Conservation (phyloP, 2,113 vertebrate genomes). For the Sinocyclocheilus anophthalmus region DNA sequence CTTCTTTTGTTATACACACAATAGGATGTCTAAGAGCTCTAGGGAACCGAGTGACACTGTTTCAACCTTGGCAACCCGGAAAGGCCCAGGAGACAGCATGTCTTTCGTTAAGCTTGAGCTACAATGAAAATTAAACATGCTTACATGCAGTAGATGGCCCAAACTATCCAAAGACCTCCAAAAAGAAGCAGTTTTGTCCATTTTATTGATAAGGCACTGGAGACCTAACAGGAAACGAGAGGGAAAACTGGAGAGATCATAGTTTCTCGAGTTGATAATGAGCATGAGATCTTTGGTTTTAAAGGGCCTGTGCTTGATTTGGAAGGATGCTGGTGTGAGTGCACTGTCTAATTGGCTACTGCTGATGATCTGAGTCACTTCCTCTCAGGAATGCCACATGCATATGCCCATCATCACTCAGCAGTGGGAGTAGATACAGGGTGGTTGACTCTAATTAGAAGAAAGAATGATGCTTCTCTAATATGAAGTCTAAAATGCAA, state of each 20-base stretch:
- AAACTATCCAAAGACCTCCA: background rate
- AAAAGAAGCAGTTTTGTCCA: constrained; percentile 5
- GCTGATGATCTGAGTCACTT: constrained; percentile 2
- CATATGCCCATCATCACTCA: background rate
- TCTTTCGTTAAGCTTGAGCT: constrained; percentile 9
- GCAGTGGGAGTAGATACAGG: background rate
- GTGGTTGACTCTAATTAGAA: background rate
- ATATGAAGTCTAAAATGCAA: background rate
- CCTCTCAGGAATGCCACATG: background rate
- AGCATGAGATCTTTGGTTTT: background rate
- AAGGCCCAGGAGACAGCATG: background rate
- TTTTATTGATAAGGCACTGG: background rate
- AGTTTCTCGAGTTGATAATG: background rate
- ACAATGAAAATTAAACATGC: constrained; percentile 1
- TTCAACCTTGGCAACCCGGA: background rate
- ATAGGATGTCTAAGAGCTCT: constrained; percentile 33
- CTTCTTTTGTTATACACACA: constrained; percentile 22
- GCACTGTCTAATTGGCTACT: constrained; percentile 6
- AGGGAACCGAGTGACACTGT: constrained; percentile 13
- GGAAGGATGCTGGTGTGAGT: background rate
- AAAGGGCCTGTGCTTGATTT: background rate
- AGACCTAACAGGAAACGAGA: background rate
- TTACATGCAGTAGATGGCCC: background rate
- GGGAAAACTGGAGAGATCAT: background rate
- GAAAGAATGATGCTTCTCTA: background rate